Percentiles rank a stretch among this genome's conserved stretches.
Conservation (phyloP, 2,888 invertebrate species). For the Hecatera dysodea region DNA sequence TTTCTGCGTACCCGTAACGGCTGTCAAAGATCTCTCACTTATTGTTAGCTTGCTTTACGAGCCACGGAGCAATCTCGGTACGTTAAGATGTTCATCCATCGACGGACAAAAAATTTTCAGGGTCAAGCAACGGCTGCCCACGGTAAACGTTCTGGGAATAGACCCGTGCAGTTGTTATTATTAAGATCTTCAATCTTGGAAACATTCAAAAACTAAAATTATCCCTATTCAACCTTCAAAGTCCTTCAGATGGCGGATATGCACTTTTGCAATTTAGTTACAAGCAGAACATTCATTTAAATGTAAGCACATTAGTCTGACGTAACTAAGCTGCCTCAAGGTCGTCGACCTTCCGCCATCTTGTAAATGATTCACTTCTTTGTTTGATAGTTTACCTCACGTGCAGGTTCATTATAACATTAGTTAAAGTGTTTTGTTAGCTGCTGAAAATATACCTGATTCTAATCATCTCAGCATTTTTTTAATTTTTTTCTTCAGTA, state of each 20-base stretch:
- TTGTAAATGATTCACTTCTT: slow-evolving; percentile 56
- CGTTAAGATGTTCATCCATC: too few relatives aligned
- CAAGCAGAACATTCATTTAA: slow-evolving; percentile 11
- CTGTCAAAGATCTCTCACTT: too few relatives aligned
- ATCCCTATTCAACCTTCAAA: not conserved
- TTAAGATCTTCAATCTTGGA: too few relatives aligned
- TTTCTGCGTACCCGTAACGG: too few relatives aligned
- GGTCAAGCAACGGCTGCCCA: too few relatives aligned
- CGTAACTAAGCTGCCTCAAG: slow-evolving; percentile 39
- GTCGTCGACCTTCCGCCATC: slow-evolving; percentile 57
- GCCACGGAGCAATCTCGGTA: too few relatives aligned
- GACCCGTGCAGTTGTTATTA: too few relatives aligned
- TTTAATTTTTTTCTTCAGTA: not conserved
- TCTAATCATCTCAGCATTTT: not conserved
- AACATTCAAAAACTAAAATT: too few relatives aligned
- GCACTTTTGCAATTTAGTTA: slow-evolving; percentile 27
- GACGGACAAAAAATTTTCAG: too few relatives aligned
- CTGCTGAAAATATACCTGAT: not conserved
- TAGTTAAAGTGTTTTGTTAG: slow-evolving; percentile 4
- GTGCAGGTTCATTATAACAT: slow-evolving; percentile 25
- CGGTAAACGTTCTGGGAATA: too few relatives aligned
- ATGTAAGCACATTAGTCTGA: slow-evolving; percentile 19
- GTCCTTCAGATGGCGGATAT: slow-evolving; percentile 9
- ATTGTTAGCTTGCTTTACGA: too few relatives aligned
- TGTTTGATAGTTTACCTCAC: slow-evolving; percentile 46